Evolutionary conservation across 1,140 invertebrate genomes (phyloP).

Genomic region (Mycetomoellerius zeteki): DNA sequence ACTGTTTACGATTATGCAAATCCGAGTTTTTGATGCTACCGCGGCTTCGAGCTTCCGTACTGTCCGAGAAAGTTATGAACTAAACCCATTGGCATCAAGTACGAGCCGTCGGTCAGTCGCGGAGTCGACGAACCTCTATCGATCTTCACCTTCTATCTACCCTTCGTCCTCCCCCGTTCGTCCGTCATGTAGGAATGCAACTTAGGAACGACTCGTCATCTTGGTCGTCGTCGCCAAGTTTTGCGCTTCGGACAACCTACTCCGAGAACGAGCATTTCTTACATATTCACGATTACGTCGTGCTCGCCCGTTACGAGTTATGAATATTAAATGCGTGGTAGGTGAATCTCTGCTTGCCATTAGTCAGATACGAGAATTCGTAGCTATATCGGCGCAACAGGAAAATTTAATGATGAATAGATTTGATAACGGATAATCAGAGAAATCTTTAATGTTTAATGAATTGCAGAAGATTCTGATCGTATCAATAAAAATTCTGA

Average conservation of each 20-base stretch:
- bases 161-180: conserved; percentile 63
- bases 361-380: neutral
- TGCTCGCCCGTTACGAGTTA: conserved; percentile 19
- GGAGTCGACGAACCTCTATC: conserved; percentile 81
- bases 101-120: conserved; percentile 67
- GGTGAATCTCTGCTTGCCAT: neutral
- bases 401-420: neutral
- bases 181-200: conserved; percentile 65
- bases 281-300: conserved; percentile 20
- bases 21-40: conserved; percentile 32
- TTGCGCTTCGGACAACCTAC: conserved; percentile 4
- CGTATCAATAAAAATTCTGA: too few relatives aligned
- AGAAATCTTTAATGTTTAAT: neutral
- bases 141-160: conserved; percentile 76
- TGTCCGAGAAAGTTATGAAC: conserved; percentile 35
- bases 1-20: conserved; percentile 56
- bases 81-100: conserved; percentile 32
- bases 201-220: neutral
- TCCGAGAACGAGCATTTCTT: neutral
- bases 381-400: neutral
- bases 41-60: conserved; percentile 23
- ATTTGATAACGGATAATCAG: neutral
- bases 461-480: too few relatives aligned
- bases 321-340: conserved; percentile 23
- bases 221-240: conserved; percentile 48